Conservation (phyloP, 1,140 invertebrate species). For the Panulirus ornatus region DNA sequence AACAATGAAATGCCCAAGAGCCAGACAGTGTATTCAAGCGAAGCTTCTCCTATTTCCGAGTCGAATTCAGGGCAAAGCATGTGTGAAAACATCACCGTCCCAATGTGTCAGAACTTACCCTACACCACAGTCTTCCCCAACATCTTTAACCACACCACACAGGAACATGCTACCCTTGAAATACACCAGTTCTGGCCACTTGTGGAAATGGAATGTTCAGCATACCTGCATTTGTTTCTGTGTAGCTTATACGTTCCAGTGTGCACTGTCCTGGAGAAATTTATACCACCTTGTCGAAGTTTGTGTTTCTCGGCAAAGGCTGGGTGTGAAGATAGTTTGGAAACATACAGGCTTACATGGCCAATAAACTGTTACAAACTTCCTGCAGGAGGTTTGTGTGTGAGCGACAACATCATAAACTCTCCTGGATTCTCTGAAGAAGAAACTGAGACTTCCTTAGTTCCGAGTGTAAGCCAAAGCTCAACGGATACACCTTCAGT, state of each 20-base stretch:
- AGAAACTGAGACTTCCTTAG: neutral
- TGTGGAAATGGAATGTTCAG: conserved; percentile 96
- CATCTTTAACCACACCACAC: conserved; percentile 92
- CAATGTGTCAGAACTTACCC: conserved; percentile 89
- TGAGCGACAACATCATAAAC: no score
- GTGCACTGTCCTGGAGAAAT: conserved; percentile 93
- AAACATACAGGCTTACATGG: conserved; percentile 95
- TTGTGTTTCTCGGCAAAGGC: conserved; percentile 91
- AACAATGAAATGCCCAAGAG: no score
- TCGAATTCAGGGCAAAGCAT: conserved; percentile 74
- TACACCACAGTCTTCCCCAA: conserved; percentile 99
- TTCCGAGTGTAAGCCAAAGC: neutral
- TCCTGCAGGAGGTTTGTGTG: no score
- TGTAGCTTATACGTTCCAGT: conserved; percentile 97
- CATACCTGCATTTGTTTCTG: conserved; percentile 95
- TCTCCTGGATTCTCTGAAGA: neutral
- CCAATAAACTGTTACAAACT: conserved; percentile 80
- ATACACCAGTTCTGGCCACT: conserved; percentile 96
- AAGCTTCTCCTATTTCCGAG: neutral
- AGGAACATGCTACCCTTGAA: conserved; percentile 96
- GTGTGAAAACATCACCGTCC: conserved; percentile 95
- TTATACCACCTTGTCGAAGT: conserved; percentile 94
- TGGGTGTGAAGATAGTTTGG: conserved; percentile 95
- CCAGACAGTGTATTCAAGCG: no score
- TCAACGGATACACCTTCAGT: conserved; percentile 55